Evolutionary conservation across 2,888 invertebrate genomes (phyloP), one percentile per base, ranked within the genome.

Genomic region (Diadromus collaris): DNA sequence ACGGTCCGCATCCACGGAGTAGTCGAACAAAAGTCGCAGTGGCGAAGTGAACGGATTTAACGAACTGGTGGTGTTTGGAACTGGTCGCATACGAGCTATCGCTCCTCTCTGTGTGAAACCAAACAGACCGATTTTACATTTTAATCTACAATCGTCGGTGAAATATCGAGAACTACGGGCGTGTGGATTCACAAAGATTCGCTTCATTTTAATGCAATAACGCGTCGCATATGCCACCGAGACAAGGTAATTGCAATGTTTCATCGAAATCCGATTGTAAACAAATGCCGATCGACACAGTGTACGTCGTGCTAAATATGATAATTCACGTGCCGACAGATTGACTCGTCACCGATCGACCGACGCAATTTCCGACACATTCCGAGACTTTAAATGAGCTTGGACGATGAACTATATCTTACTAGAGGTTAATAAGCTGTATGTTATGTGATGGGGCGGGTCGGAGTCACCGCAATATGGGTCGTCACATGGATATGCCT

Each of bases 381-480:
- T n/a, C 34, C 58, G 16, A 56, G 32, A 72, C n/a, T 38, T 41
- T 16, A 16, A 27, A 72, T 78, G 78, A 75, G 65, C 63, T 64
- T 63, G 73, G 77, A 82, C 79, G 63, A 83, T 83, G 83, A 73
- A 63, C 73, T 73, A 70, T 79, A 76, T 78, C 63, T 79, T 76
- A 79, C 21, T 44, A 29, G 79, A 72, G 68, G 51, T 79, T 64
- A 70, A 77, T 74, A 77, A 78, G 67, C 68, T 70, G 56, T 78
- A 81, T 80, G 83, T 78, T 77, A 76, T 89, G 89, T 89, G 85
- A 91, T 91, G 90, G 90, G 88, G 88, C 88, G 88, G 85, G 83
- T 83, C 79, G 85, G 78, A 82, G 85, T 86, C 85, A 83, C 85
- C 81, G 73, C 85, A 87, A 83, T 88, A 90, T 90, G 90, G 89